Conservation (phyloP, 1,140 invertebrate species). For the Pectinophora gossypiella region DNA sequence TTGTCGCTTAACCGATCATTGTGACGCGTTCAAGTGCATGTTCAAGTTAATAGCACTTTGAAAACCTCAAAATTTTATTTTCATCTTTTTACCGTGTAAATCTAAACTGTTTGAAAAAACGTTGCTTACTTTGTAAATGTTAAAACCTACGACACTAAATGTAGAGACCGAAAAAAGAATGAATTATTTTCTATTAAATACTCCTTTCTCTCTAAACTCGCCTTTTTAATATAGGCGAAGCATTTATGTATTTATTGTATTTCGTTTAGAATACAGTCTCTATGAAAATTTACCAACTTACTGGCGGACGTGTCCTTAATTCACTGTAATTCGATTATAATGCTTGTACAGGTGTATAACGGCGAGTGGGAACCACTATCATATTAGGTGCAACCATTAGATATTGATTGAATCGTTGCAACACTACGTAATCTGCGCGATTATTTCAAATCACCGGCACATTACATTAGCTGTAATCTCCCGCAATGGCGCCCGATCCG, state of each 20-base stretch:
- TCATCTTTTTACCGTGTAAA: no score
- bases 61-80: not conserved
- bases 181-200: no score
- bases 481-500: constrained; percentile 54
- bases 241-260: no score
- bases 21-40: not conserved
- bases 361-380: not conserved
- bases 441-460: constrained; percentile 71
- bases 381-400: constrained; percentile 13
- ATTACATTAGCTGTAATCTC: constrained; percentile 71
- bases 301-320: not conserved
- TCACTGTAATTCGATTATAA: not conserved
- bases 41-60: not conserved
- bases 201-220: no score
- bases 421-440: constrained; percentile 57
- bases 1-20: not conserved
- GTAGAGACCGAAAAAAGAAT: no score
- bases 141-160: no score
- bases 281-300: no score
- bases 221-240: no score
- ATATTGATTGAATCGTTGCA: constrained; percentile 55
- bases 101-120: no score
- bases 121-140: no score
- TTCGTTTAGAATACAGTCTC: no score
- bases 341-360: not conserved